These are phyloP conservation scores for Phataginus tricuspis DNA, from an alignment of 2,797 vertebrate genomes.

Conservation along the genomic window DNA sequence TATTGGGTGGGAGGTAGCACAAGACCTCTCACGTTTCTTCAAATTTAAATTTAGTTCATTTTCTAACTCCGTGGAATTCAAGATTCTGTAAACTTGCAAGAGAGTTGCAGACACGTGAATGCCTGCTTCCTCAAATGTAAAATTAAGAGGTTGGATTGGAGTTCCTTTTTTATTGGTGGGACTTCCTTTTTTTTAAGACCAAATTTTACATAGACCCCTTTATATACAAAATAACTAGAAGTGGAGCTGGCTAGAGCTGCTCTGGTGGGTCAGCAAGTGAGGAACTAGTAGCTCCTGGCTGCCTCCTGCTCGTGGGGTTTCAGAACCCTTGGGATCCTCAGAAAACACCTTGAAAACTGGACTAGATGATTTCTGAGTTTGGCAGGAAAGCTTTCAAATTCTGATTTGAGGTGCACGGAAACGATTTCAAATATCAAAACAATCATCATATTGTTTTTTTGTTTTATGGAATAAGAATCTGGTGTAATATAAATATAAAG, in stretches of 20 bases:
- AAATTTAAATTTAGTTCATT: constrained; percentile 35
- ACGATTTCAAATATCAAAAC: constrained; percentile 17
- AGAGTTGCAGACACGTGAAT: neutral
- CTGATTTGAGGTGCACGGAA: neutral
- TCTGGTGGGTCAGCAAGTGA: neutral
- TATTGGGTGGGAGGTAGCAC: neutral
- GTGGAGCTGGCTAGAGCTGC: neutral
- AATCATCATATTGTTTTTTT: neutral
- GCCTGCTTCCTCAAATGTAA: neutral
- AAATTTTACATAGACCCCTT: neutral
- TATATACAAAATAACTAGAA: neutral
- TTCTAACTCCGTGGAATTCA: neutral
- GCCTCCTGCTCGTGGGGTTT: neutral
- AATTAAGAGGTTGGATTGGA: neutral
- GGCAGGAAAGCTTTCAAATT: constrained; percentile 14
- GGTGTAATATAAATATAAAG: neutral
- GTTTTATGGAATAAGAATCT: constrained; percentile 25
- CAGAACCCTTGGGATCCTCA: neutral
- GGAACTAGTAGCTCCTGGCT: neutral
- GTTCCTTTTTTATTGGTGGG: neutral
- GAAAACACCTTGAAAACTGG: neutral
- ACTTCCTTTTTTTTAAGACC: neutral
- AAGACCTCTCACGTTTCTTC: neutral
- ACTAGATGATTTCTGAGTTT: neutral
- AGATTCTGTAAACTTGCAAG: constrained; percentile 28